Conservation (phyloP, 1,140 invertebrate genomes). For the Drosophila virilis region DNA sequence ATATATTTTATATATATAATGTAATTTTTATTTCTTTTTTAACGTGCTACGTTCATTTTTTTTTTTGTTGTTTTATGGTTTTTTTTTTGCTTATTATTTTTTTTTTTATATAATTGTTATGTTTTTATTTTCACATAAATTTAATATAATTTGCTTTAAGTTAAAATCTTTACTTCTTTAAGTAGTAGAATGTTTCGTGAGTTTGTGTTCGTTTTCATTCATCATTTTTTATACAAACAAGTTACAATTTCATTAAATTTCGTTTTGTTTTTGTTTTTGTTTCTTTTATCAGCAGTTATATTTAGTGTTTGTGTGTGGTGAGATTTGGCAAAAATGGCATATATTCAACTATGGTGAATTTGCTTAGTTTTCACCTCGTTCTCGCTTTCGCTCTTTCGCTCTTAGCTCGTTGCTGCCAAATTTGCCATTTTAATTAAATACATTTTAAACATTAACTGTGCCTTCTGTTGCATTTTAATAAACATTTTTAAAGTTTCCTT, state of each 20-base stretch:
- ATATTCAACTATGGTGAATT: constrained; percentile 8
- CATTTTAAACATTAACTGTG: constrained; percentile 42
- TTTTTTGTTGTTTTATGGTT: constrained; percentile 31
- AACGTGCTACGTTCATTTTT: constrained; percentile 59
- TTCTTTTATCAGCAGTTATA: constrained; percentile 14
- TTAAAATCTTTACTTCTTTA: constrained; percentile 61
- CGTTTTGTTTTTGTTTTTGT: not conserved
- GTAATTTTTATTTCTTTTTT: constrained; percentile 47
- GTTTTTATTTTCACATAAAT: constrained; percentile 32
- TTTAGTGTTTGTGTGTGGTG: constrained; percentile 23
- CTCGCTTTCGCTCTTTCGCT: not conserved
- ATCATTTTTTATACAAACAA: constrained; percentile 50
- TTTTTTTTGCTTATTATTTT: constrained; percentile 18
- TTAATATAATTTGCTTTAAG: constrained; percentile 53
- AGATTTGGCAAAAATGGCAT: constrained; percentile 1
- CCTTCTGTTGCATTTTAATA: constrained; percentile 21
- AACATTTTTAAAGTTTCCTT: constrained; percentile 15
- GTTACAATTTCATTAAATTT: constrained; percentile 39
- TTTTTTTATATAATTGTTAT: constrained; percentile 19
- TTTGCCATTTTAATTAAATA: constrained; percentile 17
- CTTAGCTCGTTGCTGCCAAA: constrained; percentile 1
- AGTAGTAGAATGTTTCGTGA: constrained; percentile 63
- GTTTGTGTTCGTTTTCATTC: constrained; percentile 30
- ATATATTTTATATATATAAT: constrained; percentile 16
- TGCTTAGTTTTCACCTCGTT: not conserved